Conservation (phyloP, 2,888 invertebrate genomes). For the Apotomis capreana region DNA sequence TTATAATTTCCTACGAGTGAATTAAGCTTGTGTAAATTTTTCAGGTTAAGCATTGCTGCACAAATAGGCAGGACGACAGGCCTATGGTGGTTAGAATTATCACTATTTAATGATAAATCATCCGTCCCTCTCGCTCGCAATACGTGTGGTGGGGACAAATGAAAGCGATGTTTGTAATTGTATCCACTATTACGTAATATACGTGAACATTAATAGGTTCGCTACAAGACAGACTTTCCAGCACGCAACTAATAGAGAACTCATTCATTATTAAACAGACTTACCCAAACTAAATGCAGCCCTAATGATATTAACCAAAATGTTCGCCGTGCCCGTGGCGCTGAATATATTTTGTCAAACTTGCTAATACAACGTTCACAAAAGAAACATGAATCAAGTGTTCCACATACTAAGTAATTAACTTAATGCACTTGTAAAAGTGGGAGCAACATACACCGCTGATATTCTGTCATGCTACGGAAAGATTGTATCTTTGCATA, state of each 20-base stretch:
- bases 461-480: background rate
- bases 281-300: background rate
- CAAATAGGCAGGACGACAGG: too few relatives aligned
- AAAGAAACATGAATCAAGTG: conserved; percentile 34
- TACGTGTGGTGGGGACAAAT: too few relatives aligned
- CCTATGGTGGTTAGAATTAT: too few relatives aligned
- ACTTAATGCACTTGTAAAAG: conserved; percentile 36
- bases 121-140: too few relatives aligned
- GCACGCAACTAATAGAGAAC: background rate
- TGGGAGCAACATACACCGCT: conserved; percentile 1
- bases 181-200: too few relatives aligned
- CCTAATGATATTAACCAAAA: conserved; percentile 19
- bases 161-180: too few relatives aligned
- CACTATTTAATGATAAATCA: too few relatives aligned
- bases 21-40: too few relatives aligned
- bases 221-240: background rate
- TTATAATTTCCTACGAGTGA: too few relatives aligned
- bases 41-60: too few relatives aligned
- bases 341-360: conserved; percentile 24
- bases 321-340: background rate
- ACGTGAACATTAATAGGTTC: too few relatives aligned
- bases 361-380: conserved; percentile 12
- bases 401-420: conserved; percentile 39
- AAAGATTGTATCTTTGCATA: too few relatives aligned
- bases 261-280: background rate